These are phyloP conservation scores for Porites divaricata DNA, from an alignment of 92 coral and sea anemone genomes.

Conservation along the genomic window DNA sequence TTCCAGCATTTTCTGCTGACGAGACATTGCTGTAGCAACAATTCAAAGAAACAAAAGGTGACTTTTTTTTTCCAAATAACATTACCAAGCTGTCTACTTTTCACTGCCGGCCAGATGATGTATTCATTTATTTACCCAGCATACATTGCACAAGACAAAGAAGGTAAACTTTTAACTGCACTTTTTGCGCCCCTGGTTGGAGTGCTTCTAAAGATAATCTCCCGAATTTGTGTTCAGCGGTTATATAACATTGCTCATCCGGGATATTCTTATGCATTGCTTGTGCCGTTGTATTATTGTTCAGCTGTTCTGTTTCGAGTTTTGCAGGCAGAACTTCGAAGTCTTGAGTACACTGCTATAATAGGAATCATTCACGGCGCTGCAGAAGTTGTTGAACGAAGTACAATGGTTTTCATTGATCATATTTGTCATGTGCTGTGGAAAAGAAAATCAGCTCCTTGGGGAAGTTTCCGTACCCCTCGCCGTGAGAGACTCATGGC, in stretches of 20 bases:
- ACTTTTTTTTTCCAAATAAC: not conserved
- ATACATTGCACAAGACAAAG: not conserved
- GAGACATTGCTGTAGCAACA: not conserved
- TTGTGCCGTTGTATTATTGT: not conserved
- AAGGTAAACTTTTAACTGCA: not conserved
- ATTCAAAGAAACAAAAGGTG: not conserved
- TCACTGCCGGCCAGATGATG: not conserved
- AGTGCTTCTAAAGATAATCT: not conserved
- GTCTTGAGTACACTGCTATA: not conserved
- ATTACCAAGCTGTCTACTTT: not conserved
- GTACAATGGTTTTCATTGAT: not conserved
- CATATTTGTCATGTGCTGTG: not conserved
- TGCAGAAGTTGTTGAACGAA: not conserved
- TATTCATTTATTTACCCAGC: not conserved
- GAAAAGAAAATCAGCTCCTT: conserved; percentile 26
- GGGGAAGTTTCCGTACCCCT: conserved; percentile 51
- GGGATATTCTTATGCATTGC: not conserved
- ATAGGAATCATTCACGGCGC: not conserved
- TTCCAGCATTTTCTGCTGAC: not conserved
- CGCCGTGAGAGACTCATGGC: conserved; percentile 48
- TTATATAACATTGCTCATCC: not conserved
- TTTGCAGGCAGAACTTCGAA: not conserved
- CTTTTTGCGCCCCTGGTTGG: not conserved
- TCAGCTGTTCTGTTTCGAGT: not conserved
- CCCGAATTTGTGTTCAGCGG: not conserved